Base-by-base conservation (phyloP, 30 jellyfish, hydroid and myxozoan genomes). In the Thelohanellus kitauei region DNA sequence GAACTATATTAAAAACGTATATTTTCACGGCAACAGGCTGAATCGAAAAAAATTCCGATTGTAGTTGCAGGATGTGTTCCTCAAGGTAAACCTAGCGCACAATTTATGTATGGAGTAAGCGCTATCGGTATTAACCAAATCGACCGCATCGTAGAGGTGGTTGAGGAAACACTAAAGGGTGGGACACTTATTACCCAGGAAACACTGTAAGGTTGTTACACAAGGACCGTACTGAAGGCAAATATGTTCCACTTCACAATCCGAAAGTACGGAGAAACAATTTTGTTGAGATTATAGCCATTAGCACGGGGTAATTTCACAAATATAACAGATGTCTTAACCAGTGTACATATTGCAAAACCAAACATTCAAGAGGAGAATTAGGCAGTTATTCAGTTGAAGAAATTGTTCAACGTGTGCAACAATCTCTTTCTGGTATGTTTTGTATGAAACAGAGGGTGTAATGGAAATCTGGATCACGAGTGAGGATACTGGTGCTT, bases 11-110 rank as follows among this genome's bases (percentile, higher is more conserved):
- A 43, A 51, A 19, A 66, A 58, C 45, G 89, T 82, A 14, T 51
- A 43, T 12, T 64, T 45, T 20, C 57, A 47, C 37, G 84, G 66
- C 4, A 66, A 66, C 34, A n/a, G n/a, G n/a, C n/a, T n/a, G n/a
- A n/a, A n/a, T n/a, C n/a, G n/a, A n/a, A n/a, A n/a, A n/a, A n/a
- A n/a, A n/a, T n/a, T n/a, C 50, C 44, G 45, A 67, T 66, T n/a
- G 89, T 66, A 21, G 57, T 66, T 20, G 89, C 89, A 14, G 89
- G 89, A 4, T 66, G 89, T 58, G 89, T 66, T 1, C 89, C 89
- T 12, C 89, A 66, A 40, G 89, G 89, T 24, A 78, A 66, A 40
- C 89, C 89, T n/a, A 42, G 60, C 17, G 64, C 57, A 45, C 84
- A 52, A 34, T 57, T 44, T 30, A 51, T 48, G 33, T 57, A 57